Base-by-base conservation (phyloP, 37 sponge, comb jelly and placozoan species). In the Oopsacas minuta region DNA sequence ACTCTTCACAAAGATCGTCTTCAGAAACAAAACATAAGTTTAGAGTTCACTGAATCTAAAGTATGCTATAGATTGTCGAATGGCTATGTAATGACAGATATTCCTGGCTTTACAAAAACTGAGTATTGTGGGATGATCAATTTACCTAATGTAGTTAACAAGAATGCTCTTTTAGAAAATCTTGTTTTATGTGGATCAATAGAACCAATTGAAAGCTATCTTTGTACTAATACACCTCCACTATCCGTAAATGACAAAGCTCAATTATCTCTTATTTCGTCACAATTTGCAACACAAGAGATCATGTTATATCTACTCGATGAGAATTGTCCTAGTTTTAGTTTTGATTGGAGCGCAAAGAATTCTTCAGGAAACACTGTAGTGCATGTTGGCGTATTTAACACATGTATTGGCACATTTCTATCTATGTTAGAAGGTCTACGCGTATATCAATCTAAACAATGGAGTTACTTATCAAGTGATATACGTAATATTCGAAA, bases 21-120 rank as follows among this genome's bases (percentile, higher is more conserved):
- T 5, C 8, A 42, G 49, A n/a, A n/a, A n/a, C n/a, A n/a, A n/a
- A n/a, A n/a, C n/a, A 17, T 42, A 15, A 8, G 12, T 15, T 42
- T 42, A 42, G 49, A 17, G 15, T 3, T 61, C 22, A 3, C 75
- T 61, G 75, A 61, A 3, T 7, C 20, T 61, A 25, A n/a, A 34
- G 75, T 61, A 20, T 25, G 75, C 32, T 61, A 61, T 12, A 61
- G 28, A 34, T 12, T 61, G 22, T 5, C 75, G 5, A 61, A 25
- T 61, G 75, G 75, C 75, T 61, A 61, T 61, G 75, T 61, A 12
- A 10, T 61, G 28, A 25, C 75, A 61, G 30, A 61, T 61, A 61
- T 61, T 61, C 75, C 75, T 61, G 22, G 28, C 22, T 34, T 61
- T n/a, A 20, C 28, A 32, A 61, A 61, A 61, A 61, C 7, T 25